Base-by-base conservation (phyloP, 1,140 invertebrate species). In the Lasioglossum baleicum region DNA sequence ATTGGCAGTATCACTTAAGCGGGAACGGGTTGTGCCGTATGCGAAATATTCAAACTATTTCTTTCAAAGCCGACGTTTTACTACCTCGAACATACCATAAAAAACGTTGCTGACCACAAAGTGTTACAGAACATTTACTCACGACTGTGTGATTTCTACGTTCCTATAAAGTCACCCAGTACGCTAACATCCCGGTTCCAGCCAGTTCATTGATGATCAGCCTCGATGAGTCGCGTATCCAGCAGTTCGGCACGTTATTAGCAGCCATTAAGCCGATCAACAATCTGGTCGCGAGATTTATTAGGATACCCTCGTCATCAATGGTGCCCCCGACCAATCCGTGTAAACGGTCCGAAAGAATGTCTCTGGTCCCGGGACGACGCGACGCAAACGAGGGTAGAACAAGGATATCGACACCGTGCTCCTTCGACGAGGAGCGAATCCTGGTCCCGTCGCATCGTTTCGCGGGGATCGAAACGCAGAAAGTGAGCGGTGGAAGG, bases 341-440 rank as follows among this genome's bases (percentile, higher is more conserved):
- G 75, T 77, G 75, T 70, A 71, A 76, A 77, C 35, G 48, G 61
- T 71, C 20, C 58, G 26, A 7, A 77, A 42, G 75, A 71, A 77
- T 77, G 17, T 15, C 10, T 13, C 17, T 31, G 2, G 40, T 22
- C 20, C 7, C 2, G 11, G 40, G 42, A 40, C 26, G n/a, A 26
- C 20, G 13, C 51, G 68, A 42, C 74, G 68, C 15, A 67, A 70
- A 48, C 44, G n/a, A 53, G 64, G 58, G 40, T 10, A 7, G 40
- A 20, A 80, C 64, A 53, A 67, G 64, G 42, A 22, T 17, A 11
- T 72, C 51, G 70, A 79, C 53, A 40, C 6, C 11, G 58, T 35
- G 35, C 35, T 35, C 35, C 5, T 35, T 5, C 35, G 5, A 35
- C 35, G 35, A 35, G 35, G 35, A 35, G 35, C 35, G 35, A 35